Conservation (phyloP, 2,888 invertebrate genomes). For the Alloplasta piceator region DNA sequence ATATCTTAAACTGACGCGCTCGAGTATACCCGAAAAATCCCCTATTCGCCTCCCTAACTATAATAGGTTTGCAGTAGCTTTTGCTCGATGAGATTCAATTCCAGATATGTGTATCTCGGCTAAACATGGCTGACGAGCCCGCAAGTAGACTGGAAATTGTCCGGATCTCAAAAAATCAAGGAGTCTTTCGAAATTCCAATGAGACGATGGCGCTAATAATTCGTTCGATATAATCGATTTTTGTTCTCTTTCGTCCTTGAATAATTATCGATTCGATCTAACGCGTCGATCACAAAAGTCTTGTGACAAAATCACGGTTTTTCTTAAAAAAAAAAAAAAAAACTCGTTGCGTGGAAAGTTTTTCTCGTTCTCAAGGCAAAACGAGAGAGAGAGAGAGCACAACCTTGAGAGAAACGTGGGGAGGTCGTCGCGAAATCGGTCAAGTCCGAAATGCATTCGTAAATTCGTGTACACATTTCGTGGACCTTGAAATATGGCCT, state of each 20-base stretch:
- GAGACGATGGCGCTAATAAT: too few relatives aligned
- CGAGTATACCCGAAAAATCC: too few relatives aligned
- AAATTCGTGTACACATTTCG: not conserved
- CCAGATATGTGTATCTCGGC: constrained; percentile 24
- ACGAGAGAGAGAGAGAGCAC: not conserved
- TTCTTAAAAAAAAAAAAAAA: too few relatives aligned
- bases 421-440: constrained; percentile 33
- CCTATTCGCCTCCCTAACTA: too few relatives aligned
- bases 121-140: constrained; percentile 48
- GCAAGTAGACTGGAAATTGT: constrained; percentile 60
- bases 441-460: constrained; percentile 4
- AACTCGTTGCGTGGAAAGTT: too few relatives aligned
- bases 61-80: not conserved
- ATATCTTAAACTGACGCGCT: too few relatives aligned
- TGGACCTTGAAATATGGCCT: too few relatives aligned
- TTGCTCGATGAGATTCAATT: constrained; percentile 21
- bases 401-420: not conserved
- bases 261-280: not conserved
- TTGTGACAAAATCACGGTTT: too few relatives aligned
- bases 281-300: too few relatives aligned
- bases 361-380: too few relatives aligned
- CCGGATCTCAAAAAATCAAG: constrained; percentile 16
- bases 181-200: constrained; percentile 5
- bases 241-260: not conserved
- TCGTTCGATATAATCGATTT: too few relatives aligned